Evolutionary conservation across 2,888 invertebrate species (phyloP).

Genomic region (Rotaria macrura): DNA sequence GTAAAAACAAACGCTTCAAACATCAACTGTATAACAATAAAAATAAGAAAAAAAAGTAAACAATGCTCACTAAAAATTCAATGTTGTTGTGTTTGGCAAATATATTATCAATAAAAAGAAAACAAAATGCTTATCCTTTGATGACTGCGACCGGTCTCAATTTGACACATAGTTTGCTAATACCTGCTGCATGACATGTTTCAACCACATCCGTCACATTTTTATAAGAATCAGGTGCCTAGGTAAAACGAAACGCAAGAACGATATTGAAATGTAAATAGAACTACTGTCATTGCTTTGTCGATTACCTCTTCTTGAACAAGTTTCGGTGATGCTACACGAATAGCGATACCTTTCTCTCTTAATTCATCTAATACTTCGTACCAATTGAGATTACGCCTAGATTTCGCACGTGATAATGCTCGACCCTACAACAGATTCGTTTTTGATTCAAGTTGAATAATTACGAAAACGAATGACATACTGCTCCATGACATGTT

Average conservation of each 20-base stretch:
- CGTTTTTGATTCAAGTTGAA: too few relatives aligned
- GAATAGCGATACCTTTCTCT: conserved; percentile 74
- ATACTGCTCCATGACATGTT: conserved; percentile 87
- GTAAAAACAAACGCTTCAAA: not conserved
- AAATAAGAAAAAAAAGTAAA: not conserved
- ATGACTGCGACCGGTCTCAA: conserved; percentile 94
- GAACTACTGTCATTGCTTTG: too few relatives aligned
- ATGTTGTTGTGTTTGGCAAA: not conserved
- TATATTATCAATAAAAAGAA: not conserved
- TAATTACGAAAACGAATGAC: too few relatives aligned
- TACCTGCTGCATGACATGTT: conserved; percentile 91
- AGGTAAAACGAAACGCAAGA: not conserved
- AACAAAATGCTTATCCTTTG: conserved; percentile 63
- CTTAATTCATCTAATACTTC: conserved; percentile 75
- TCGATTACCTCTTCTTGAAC: conserved; percentile 80
- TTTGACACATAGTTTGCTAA: conserved; percentile 90
- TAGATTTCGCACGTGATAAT: conserved; percentile 86
- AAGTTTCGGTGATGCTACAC: conserved; percentile 94
- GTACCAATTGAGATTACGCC: conserved; percentile 83
- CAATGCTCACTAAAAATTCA: not conserved
- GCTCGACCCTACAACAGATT: conserved; percentile 76
- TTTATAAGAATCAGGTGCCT: conserved; percentile 93
- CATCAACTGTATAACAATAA: not conserved
- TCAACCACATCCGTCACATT: conserved; percentile 98
- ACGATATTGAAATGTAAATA: too few relatives aligned